These are phyloP conservation scores for Crocidura indochinensis DNA, from an alignment of 2,797 vertebrate species.

Conservation along the genomic window DNA sequence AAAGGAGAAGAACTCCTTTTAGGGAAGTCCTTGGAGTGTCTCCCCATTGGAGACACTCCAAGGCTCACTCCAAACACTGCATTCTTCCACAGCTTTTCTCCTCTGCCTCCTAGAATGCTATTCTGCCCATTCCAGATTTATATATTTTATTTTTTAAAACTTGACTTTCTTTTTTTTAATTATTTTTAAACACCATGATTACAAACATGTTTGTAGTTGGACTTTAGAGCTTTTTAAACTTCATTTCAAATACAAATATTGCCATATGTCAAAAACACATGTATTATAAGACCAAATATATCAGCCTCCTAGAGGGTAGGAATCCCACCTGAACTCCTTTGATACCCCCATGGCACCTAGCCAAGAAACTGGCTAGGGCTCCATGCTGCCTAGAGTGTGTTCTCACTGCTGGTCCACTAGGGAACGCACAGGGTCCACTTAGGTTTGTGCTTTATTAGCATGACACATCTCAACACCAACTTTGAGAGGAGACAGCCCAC, in stretches of 20 bases:
- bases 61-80: conserved; percentile 8
- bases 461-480: background rate
- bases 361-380: background rate
- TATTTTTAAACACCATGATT: too few species aligned
- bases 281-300: background rate
- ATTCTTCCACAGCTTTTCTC: background rate
- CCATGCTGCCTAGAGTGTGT: background rate
- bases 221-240: background rate
- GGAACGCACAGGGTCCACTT: background rate
- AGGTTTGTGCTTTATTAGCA: background rate
- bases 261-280: background rate
- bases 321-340: background rate
- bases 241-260: conserved; percentile 6
- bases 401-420: background rate
- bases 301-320: background rate
- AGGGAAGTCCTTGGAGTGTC: too few species aligned
- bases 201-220: too few species aligned
- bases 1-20: too few species aligned
- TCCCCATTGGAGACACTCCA: background rate
- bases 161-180: too few species aligned
- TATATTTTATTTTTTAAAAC: too few species aligned
- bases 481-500: background rate
- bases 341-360: background rate
- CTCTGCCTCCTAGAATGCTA: too few species aligned
- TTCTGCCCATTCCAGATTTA: background rate